Percentiles rank a stretch among this genome's conserved stretches.
Evolutionary conservation across 2,797 vertebrate species (phyloP).

Genomic region (Chaetophractus vellerosus): DNA sequence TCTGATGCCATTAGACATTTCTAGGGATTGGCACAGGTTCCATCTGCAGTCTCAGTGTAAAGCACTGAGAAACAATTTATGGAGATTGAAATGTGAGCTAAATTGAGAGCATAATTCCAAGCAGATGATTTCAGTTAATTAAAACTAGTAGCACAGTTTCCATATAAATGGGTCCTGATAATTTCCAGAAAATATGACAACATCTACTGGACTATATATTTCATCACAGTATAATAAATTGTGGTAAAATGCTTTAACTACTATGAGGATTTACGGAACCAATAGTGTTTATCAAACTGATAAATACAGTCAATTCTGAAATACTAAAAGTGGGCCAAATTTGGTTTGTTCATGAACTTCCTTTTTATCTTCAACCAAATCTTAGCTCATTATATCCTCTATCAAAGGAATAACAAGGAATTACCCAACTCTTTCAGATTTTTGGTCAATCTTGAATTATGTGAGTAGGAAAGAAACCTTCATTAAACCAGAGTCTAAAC

Average conservation of each 20-base stretch:
- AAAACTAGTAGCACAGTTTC: constrained; percentile 83
- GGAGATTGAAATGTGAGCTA: constrained; percentile 86
- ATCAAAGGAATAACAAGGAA: neutral
- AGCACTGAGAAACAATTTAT: constrained; percentile 82
- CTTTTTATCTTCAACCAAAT: neutral
- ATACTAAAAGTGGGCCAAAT: neutral
- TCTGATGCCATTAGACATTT: constrained; percentile 43
- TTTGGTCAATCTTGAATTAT: neutral
- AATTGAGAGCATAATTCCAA: constrained; percentile 85
- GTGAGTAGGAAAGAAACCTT: neutral
- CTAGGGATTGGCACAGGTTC: constrained; percentile 1
- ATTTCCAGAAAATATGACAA: constrained; percentile 84
- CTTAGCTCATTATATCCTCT: neutral
- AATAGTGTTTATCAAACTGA: constrained; percentile 65
- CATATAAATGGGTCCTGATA: constrained; percentile 83
- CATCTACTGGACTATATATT: constrained; percentile 81
- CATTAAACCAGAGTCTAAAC: neutral
- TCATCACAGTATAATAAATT: constrained; percentile 83
- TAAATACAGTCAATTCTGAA: constrained; percentile 46
- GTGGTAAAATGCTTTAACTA: constrained; percentile 80
- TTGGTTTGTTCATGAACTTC: neutral
- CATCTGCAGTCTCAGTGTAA: constrained; percentile 76
- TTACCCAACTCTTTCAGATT: neutral
- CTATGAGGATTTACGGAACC: constrained; percentile 67
- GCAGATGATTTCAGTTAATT: constrained; percentile 87